A percentile compares a stretch with the other conserved stretches of the same genome.
These are phyloP conservation scores for Ennomos erosarius DNA, from an alignment of 2,888 invertebrate species.

Conservation along the genomic window DNA sequence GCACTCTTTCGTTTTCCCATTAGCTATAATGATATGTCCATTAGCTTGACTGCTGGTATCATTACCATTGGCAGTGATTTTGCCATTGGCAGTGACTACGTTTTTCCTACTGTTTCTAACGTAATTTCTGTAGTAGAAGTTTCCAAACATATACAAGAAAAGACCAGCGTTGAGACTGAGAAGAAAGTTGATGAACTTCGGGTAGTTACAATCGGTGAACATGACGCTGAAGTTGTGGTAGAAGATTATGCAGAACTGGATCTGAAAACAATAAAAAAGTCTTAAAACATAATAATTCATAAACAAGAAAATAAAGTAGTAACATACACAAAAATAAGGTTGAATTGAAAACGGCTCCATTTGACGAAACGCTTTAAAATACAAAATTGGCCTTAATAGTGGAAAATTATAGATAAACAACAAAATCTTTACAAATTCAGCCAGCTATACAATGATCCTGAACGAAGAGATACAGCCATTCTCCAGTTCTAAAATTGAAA, in stretches of 20 bases:
- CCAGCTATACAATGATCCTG: too few species aligned
- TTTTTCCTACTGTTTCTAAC: conserved; percentile 57
- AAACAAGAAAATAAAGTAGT: neutral
- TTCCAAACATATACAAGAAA: conserved; percentile 91
- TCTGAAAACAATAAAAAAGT: conserved; percentile 67
- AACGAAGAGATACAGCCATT: too few species aligned
- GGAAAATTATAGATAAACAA: too few species aligned
- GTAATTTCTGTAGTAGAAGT: conserved; percentile 90
- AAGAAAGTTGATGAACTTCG: conserved; percentile 88
- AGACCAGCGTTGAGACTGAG: conserved; percentile 88
- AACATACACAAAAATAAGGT: neutral
- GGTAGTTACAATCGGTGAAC: conserved; percentile 89
- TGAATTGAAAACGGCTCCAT: too few species aligned
- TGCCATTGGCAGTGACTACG: neutral
- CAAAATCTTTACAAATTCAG: too few species aligned
- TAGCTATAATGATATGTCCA: conserved; percentile 10
- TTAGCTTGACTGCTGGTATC: conserved; percentile 8
- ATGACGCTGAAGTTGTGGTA: conserved; percentile 88
- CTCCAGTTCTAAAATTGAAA: too few species aligned
- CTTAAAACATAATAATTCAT: neutral
- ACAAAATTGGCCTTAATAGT: too few species aligned
- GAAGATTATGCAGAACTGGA: conserved; percentile 91
- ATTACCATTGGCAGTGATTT: conserved; percentile 1
- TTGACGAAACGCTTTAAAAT: too few species aligned
- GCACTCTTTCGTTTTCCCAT: conserved; percentile 65